Percentiles rank a stretch among this genome's conserved stretches.
These are phyloP conservation scores for Meles meles DNA, from an alignment of 2,113 vertebrate species.

Conservation along the genomic window DNA sequence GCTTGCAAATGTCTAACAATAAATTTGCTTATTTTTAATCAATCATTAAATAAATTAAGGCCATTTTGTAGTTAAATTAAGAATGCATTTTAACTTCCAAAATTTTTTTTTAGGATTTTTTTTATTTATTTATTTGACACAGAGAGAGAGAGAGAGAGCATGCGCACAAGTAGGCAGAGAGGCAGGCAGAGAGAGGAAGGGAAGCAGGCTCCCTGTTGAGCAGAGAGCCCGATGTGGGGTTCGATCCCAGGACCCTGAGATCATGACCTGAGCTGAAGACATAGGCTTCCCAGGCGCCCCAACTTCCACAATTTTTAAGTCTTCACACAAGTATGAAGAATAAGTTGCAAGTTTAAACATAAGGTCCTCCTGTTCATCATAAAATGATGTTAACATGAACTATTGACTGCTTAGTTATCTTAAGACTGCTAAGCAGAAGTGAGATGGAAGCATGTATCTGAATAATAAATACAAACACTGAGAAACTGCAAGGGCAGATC, in stretches of 20 bases:
- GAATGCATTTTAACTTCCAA: neutral
- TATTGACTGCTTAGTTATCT: neutral
- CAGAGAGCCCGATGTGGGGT: too few species aligned
- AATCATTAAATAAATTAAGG: neutral
- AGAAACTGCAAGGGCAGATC: neutral
- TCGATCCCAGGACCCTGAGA: too few species aligned
- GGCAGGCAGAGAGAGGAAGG: too few species aligned
- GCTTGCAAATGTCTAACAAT: neutral
- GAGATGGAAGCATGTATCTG: neutral
- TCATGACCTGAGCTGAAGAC: too few species aligned
- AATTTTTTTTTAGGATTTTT: neutral
- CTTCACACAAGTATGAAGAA: neutral
- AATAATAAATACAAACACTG: neutral
- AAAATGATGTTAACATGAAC: neutral
- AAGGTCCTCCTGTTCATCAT: neutral
- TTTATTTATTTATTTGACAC: too few species aligned
- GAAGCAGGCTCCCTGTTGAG: too few species aligned
- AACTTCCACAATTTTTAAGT: neutral
- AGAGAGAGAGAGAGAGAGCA: too few species aligned
- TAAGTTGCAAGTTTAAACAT: neutral
- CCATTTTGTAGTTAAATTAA: neutral
- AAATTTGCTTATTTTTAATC: neutral
- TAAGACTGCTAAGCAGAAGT: too few species aligned
- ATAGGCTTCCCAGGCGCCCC: too few species aligned
- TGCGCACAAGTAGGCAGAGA: too few species aligned